Base-by-base conservation (phyloP, 2,888 invertebrate genomes). In the Sinohyriopsis cumingii region DNA sequence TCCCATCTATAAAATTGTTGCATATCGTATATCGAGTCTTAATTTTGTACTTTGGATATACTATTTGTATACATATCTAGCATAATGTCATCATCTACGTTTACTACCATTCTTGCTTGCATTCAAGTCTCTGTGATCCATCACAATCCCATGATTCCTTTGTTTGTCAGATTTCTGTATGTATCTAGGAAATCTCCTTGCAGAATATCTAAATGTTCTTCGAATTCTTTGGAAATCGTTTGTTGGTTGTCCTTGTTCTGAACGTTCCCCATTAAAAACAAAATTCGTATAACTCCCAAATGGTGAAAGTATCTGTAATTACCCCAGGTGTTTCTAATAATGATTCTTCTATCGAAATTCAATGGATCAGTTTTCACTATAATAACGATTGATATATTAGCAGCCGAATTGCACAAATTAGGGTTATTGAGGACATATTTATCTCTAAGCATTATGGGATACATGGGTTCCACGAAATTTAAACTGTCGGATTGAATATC, bases 31-130 rank as follows among this genome's bases (percentile, higher is more conserved):
- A 67, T 24, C 64, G 71, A 53, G 69, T 69, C 19, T 64, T 67
- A 5, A 55, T 56, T 59, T 62, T 64, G 20, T 73, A 66, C 9
- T 24, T 59, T 9, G 68, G 59, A 9, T 65, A 66, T 55, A 67
- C 60, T 1, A 71, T 60, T 18, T 72, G 67, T 53, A 76, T 75
- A 76, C 33, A 70, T 25, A 62, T 73, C 68, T 18, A 73, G 61
- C 55, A 67, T 70, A 70, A 90, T 88, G 65, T 90, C 90, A 72
- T 90, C 90, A 73, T 90, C 91, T 1, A 89, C 84, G 79, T 91
- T 91, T 22, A 91, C 78, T 9, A 90, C 81, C 72, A 84, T 90
- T 59, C 79, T 79, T 0, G 89, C 88, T 53, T 83, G 71, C 9
- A 69, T 77, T 75, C 91, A 91, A 75, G 83, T 86, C 56, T 76